phyloP scores from a whole-genome alignment of 2,888 invertebrate species.

The Anoplius nigerrimus region DNA sequence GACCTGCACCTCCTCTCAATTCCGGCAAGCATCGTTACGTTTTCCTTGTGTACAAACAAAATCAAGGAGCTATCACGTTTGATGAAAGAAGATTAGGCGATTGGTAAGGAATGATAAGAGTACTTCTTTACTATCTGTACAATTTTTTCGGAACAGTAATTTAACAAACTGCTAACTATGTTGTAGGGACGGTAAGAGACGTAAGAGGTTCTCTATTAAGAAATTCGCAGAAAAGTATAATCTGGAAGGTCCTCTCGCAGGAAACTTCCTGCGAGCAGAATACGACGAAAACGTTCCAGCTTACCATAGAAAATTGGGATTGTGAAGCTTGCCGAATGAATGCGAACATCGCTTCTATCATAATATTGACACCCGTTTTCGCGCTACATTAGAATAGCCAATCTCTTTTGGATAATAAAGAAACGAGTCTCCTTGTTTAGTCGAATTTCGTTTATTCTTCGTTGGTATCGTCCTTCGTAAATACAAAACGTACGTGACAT shows the following conservation, averaged over 20 bases:
- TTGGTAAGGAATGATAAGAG: slow-evolving; percentile 58
- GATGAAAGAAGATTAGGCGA: slow-evolving; percentile 68
- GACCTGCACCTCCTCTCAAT: slow-evolving; percentile 69
- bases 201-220: slow-evolving; percentile 78
- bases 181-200: slow-evolving; percentile 73
- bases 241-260: slow-evolving; percentile 79
- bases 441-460: slow-evolving; percentile 40
- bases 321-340: slow-evolving; percentile 18
- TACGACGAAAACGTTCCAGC: slow-evolving; percentile 80
- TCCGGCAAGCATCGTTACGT: slow-evolving; percentile 70
- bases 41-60: slow-evolving; percentile 71
- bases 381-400: too few species aligned
- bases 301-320: slow-evolving; percentile 60
- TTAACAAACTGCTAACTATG: not conserved
- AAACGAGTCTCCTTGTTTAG: slow-evolving; percentile 3
- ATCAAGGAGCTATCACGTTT: slow-evolving; percentile 71
- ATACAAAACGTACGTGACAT: slow-evolving; percentile 55
- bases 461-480: slow-evolving; percentile 50
- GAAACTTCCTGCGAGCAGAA: slow-evolving; percentile 79
- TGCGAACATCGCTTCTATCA: too few species aligned
- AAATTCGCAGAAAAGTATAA: slow-evolving; percentile 79
- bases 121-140: too few species aligned
- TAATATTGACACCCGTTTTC: too few species aligned
- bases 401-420: too few species aligned
- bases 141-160: too few species aligned